A percentile compares a stretch with the other conserved stretches of the same genome.
Evolutionary conservation across 2,113 vertebrate species (phyloP).

Genomic region (Syngnathoides biaculeatus): DNA sequence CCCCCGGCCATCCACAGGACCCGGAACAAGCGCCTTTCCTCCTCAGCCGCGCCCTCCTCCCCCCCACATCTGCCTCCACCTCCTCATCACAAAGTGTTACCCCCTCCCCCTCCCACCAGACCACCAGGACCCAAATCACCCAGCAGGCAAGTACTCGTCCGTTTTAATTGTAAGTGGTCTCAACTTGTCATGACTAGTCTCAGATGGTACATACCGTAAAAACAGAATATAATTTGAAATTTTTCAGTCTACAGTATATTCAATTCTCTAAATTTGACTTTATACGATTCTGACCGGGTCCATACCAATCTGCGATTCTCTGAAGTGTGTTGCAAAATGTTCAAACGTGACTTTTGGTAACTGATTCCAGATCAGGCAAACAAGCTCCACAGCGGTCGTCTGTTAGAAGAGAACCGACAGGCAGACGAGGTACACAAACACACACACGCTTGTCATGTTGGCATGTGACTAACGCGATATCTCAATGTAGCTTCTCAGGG

Average conservation of each 20-base stretch:
- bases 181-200: neutral
- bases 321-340: no score
- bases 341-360: neutral
- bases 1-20: slow-evolving; percentile 36
- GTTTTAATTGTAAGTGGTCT: neutral
- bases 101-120: slow-evolving; percentile 29
- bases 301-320: no score
- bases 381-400: slow-evolving; percentile 66
- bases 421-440: slow-evolving; percentile 33
- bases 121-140: slow-evolving; percentile 23
- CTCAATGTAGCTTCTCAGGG: slow-evolving; percentile 17
- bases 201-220: neutral
- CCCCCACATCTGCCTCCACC: slow-evolving; percentile 29
- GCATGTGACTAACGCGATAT: neutral
- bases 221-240: no score
- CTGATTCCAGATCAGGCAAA: slow-evolving; percentile 68
- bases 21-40: slow-evolving; percentile 52
- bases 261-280: neutral
- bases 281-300: neutral
- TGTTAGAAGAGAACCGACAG: slow-evolving; percentile 58
- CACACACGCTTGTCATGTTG: neutral
- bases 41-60: slow-evolving; percentile 38
- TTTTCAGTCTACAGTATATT: no score
- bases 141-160: slow-evolving; percentile 22
- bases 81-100: slow-evolving; percentile 32